These are phyloP conservation scores for Melanophora roralis DNA, from an alignment of 2,888 invertebrate genomes.

Conservation along the genomic window DNA sequence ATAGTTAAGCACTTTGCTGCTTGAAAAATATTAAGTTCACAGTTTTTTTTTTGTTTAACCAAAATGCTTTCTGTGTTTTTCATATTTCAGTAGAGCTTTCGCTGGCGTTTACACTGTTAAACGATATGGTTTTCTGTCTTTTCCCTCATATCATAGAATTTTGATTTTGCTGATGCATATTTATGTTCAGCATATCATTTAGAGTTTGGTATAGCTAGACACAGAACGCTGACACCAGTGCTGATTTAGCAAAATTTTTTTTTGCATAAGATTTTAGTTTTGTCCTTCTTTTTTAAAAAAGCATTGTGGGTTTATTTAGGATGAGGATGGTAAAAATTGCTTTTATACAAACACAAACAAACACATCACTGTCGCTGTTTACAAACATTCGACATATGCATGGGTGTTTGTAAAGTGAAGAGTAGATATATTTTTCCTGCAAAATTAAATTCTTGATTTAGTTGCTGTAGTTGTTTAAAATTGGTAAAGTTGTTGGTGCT, in stretches of 20 bases:
- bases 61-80: no score
- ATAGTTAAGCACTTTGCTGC: no score
- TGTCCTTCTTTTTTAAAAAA: conserved; percentile 3
- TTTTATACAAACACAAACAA: background rate
- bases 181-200: conserved; percentile 4
- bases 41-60: no score
- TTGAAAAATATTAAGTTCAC: no score
- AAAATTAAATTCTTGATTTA: background rate
- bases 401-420: no score
- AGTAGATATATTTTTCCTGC: background rate
- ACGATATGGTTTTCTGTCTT: no score
- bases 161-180: conserved; percentile 33
- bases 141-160: no score
- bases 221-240: conserved; percentile 42
- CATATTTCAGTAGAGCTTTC: no score
- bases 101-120: no score
- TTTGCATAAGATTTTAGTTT: conserved; percentile 17
- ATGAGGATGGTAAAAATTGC: conserved; percentile 36
- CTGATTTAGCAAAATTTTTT: conserved; percentile 37
- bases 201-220: conserved; percentile 20
- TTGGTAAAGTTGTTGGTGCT: background rate
- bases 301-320: conserved; percentile 15
- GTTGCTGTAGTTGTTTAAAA: background rate
- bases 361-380: background rate
- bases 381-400: background rate